Percentiles rank a stretch among this genome's conserved stretches.
phyloP scores from a whole-genome alignment of 2,888 invertebrate genomes.

The Stenotaenia linearis region DNA sequence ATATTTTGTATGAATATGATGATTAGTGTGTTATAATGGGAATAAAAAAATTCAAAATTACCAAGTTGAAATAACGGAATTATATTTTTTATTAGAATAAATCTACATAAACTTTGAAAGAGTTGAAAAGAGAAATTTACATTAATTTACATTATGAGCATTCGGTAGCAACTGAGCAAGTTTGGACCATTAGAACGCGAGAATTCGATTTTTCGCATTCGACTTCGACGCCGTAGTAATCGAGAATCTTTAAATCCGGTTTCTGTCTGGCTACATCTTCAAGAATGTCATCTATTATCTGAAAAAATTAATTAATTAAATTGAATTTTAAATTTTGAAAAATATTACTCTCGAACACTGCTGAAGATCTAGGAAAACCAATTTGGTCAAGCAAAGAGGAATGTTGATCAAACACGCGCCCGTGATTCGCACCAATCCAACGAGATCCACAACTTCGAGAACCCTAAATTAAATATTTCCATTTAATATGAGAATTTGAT shows the following conservation, averaged over 20 bases:
- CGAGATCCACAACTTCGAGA: conserved; percentile 35
- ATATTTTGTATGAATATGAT: not conserved
- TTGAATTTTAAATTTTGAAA: not conserved
- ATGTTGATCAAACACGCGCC: conserved; percentile 34
- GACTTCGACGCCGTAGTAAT: conserved; percentile 29
- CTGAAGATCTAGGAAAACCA: conserved; percentile 37
- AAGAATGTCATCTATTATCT: conserved; percentile 33
- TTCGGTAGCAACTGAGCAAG: not conserved
- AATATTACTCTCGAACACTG: conserved; percentile 35
- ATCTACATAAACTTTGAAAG: not conserved
- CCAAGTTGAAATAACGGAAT: not conserved
- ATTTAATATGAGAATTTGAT: not conserved
- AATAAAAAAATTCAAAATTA: not conserved
- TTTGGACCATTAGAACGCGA: not conserved
- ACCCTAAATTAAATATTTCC: not conserved
- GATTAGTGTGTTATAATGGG: not conserved
- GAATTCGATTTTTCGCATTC: not conserved
- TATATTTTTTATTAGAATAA: not conserved
- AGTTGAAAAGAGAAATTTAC: not conserved
- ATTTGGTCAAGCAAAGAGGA: conserved; percentile 34
- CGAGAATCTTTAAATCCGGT: conserved; percentile 27
- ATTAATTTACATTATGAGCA: not conserved
- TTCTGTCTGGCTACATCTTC: conserved; percentile 27
- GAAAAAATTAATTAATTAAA: not conserved
- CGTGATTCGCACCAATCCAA: conserved; percentile 37